Percentiles rank a stretch among this genome's conserved stretches.
These are phyloP conservation scores for Heliconius nattereri DNA, from an alignment of 1,140 invertebrate species.

Conservation along the genomic window DNA sequence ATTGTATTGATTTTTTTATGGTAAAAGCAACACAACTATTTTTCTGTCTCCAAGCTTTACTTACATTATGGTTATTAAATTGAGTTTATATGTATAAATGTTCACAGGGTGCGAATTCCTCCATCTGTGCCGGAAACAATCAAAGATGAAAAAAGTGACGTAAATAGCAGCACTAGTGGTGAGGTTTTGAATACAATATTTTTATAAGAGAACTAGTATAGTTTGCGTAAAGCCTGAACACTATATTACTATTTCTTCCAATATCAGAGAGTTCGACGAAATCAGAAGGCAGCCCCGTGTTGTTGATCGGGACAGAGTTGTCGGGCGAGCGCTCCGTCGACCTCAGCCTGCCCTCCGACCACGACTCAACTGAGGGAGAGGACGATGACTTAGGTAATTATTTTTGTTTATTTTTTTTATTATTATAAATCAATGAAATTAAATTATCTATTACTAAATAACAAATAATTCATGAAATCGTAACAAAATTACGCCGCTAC, in stretches of 20 bases:
- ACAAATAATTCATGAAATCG: too few relatives aligned
- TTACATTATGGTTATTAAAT: too few relatives aligned
- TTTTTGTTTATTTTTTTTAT: neutral
- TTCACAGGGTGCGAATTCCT: constrained; percentile 53
- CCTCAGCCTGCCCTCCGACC: constrained; percentile 86
- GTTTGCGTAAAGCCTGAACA: too few relatives aligned
- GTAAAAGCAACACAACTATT: too few relatives aligned
- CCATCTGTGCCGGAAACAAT: constrained; percentile 68
- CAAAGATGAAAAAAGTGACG: constrained; percentile 68
- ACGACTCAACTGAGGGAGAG: constrained; percentile 90
- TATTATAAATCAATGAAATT: too few relatives aligned
- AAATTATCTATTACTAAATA: too few relatives aligned
- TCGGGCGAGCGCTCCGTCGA: constrained; percentile 65
- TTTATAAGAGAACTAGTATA: neutral
- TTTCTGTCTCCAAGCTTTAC: too few relatives aligned
- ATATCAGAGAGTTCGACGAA: constrained; percentile 67
- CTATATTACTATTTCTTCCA: constrained; percentile 19
- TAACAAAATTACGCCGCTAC: too few relatives aligned
- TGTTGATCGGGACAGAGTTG: constrained; percentile 66
- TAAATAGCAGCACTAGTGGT: constrained; percentile 72
- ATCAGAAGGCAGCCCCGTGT: constrained; percentile 64
- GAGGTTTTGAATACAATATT: constrained; percentile 26
- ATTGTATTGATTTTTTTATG: too few relatives aligned
- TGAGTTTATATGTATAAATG: neutral
- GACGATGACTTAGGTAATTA: constrained; percentile 81